phyloP scores from a whole-genome alignment of 2,113 vertebrate species.

The Corvus moneduloides region DNA sequence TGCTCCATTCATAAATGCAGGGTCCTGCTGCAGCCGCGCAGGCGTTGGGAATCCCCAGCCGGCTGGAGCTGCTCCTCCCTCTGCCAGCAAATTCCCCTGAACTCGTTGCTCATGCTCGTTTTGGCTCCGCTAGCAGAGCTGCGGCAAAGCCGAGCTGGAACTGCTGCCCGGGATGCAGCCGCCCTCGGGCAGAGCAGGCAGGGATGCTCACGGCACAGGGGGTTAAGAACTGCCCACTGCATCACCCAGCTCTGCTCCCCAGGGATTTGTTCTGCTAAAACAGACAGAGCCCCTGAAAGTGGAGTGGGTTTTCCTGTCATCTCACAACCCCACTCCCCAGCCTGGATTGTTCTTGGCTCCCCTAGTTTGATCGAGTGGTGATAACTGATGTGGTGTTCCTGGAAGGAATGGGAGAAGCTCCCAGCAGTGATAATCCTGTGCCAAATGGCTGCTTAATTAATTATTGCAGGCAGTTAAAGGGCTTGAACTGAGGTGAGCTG shows the following conservation, averaged over 20 bases:
- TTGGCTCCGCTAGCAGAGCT: background rate
- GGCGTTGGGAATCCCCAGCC: background rate
- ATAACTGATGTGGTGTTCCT: background rate
- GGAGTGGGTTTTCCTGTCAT: background rate
- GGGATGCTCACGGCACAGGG: fast-evolving
- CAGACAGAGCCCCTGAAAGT: fast-evolving
- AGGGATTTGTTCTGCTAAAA: background rate
- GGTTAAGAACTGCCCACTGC: fast-evolving
- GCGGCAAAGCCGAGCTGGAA: background rate
- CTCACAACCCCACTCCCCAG: background rate
- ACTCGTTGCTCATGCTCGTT: background rate
- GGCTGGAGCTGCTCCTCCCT: slow-evolving; percentile 35
- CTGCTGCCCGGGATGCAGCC: fast-evolving
- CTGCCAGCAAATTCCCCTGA: background rate
- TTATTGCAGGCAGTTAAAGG: background rate
- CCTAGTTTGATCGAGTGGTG: background rate
- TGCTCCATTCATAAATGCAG: slow-evolving; percentile 62
- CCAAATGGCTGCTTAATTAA: background rate
- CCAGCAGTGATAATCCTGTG: background rate
- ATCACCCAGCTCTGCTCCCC: fast-evolving
- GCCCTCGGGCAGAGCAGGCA: background rate
- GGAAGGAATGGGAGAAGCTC: background rate
- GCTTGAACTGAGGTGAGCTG: background rate
- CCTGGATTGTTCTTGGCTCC: background rate
- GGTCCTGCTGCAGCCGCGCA: background rate